Evolutionary conservation across 2,797 vertebrate species (phyloP).

Genomic region (Sylvia borin): DNA sequence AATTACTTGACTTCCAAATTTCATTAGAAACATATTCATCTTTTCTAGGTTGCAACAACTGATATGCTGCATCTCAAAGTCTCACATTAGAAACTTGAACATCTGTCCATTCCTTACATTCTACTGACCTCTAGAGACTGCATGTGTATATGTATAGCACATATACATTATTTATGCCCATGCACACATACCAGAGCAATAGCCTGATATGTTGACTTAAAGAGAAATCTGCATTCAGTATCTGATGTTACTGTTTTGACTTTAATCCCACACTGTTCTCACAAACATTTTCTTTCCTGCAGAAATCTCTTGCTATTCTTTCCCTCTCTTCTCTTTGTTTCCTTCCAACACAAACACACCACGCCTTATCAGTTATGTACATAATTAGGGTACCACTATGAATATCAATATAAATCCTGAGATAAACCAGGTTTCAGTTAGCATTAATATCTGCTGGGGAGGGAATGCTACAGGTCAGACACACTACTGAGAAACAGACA

Average conservation of each 20-base stretch:
- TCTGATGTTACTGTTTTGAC: background rate
- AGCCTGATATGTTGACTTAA: background rate
- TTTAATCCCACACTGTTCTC: background rate
- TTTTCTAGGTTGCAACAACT: slow-evolving; percentile 52
- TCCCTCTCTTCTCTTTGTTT: background rate
- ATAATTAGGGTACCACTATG: background rate
- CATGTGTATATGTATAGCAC: slow-evolving; percentile 60
- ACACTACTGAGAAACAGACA: background rate
- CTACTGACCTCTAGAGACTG: slow-evolving; percentile 86
- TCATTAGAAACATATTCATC: slow-evolving; percentile 60
- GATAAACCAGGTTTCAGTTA: background rate
- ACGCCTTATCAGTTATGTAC: background rate
- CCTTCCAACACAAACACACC: background rate
- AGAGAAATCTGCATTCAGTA: background rate
- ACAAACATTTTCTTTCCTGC: background rate
- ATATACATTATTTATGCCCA: slow-evolving; percentile 50
- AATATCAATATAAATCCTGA: background rate
- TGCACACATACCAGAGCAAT: background rate
- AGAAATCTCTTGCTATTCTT: background rate
- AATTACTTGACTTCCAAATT: slow-evolving; percentile 72
- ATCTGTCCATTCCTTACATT: slow-evolving; percentile 78
- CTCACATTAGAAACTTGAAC: slow-evolving; percentile 33
- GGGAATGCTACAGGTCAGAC: background rate
- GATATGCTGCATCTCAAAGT: background rate
- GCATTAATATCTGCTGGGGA: background rate